Conservation (phyloP, 1,140 invertebrate species). For the Drosophila sp. region DNA sequence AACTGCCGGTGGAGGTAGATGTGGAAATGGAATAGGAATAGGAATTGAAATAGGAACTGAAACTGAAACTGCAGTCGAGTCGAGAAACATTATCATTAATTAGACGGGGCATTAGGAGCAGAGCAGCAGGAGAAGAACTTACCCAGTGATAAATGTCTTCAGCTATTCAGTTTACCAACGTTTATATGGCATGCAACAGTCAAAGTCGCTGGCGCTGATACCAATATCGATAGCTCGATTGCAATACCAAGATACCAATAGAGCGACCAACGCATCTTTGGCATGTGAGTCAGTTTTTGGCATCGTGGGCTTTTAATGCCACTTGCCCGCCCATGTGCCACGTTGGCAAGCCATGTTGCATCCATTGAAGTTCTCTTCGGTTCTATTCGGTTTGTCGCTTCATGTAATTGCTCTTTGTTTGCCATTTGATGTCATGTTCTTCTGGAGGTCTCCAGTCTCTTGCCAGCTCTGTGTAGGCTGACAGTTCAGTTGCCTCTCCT, state of each 20-base stretch:
- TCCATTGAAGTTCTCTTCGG: conserved; percentile 1
- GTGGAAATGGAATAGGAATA: background rate
- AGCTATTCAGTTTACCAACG: conserved; percentile 63
- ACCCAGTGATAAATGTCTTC: conserved; percentile 65
- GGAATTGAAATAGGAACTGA: background rate
- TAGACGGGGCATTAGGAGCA: conserved; percentile 47
- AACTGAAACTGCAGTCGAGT: conserved; percentile 32
- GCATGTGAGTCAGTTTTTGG: conserved; percentile 56
- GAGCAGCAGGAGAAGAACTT: conserved; percentile 17
- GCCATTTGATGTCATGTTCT: conserved; percentile 80
- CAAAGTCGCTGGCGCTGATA: conserved; percentile 25
- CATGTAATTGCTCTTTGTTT: conserved; percentile 80
- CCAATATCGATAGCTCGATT: conserved; percentile 10
- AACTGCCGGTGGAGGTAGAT: conserved; percentile 11
- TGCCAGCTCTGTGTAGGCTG: conserved; percentile 58
- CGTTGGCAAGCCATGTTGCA: background rate
- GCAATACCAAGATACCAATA: conserved; percentile 11
- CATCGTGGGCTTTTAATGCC: conserved; percentile 56
- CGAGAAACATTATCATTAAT: conserved; percentile 76
- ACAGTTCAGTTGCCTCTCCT: conserved; percentile 55
- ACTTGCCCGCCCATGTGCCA: conserved; percentile 68
- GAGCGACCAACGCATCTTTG: conserved; percentile 72
- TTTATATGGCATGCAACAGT: conserved; percentile 73
- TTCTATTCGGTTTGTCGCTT: conserved; percentile 41
- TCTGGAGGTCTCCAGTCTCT: conserved; percentile 34